Percentiles rank a stretch among this genome's conserved stretches.
These are phyloP conservation scores for Hemicentrotus pulcherrimus DNA, from an alignment of 35 echinoderm and acorn worm species.

Conservation along the genomic window DNA sequence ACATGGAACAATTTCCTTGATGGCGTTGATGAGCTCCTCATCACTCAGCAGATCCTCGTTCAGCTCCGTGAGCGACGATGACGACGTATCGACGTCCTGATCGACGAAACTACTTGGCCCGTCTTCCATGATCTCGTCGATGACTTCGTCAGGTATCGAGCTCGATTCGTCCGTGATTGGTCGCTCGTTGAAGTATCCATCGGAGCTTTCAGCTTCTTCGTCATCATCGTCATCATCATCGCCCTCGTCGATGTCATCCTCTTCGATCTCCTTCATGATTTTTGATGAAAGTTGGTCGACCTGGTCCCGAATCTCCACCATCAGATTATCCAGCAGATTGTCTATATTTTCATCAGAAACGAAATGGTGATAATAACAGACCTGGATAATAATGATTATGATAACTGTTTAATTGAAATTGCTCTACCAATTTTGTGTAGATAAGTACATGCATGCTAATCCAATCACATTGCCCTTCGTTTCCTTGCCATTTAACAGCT, in stretches of 20 bases:
- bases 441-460: no score
- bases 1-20: slow-evolving; percentile 45
- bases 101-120: neutral
- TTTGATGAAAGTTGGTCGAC: slow-evolving; percentile 39
- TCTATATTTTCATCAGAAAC: neutral
- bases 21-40: slow-evolving; percentile 31
- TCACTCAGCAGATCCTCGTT: slow-evolving; percentile 9
- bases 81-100: neutral
- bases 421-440: no score
- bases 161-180: neutral
- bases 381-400: no score
- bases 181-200: slow-evolving; percentile 40
- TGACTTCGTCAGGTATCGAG: slow-evolving; percentile 9
- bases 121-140: neutral
- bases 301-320: neutral
- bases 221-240: neutral
- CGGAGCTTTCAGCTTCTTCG: neutral
- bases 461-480: no score
- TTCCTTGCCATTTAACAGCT: no score
- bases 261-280: slow-evolving; percentile 34
- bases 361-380: neutral
- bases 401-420: no score
- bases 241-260: neutral
- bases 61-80: neutral
- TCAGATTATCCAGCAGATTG: neutral